Evolutionary conservation across 2,113 vertebrate species (phyloP).

Genomic region (Junco hyemalis): DNA sequence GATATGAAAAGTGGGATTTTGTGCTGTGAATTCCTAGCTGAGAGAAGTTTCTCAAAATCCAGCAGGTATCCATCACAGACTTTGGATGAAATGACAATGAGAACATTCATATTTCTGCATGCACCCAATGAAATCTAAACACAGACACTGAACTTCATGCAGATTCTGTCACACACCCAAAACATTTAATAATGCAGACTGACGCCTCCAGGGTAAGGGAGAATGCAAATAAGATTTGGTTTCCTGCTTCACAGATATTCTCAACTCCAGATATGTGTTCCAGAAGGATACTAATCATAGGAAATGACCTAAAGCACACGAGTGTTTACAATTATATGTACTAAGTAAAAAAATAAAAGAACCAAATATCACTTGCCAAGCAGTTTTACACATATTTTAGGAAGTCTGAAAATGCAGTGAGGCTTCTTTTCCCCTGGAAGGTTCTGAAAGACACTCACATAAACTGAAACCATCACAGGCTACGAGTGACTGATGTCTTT

Average conservation of each 20-base stretch:
- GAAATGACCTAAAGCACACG: constrained; percentile 13
- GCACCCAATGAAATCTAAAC: not conserved
- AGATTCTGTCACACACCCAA: not conserved
- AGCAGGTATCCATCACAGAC: not conserved
- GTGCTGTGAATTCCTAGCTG: not conserved
- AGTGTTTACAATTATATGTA: not conserved
- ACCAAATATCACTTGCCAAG: not conserved
- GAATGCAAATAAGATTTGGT: not conserved
- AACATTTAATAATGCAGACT: not conserved
- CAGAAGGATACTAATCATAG: constrained; percentile 39
- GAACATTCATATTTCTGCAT: not conserved
- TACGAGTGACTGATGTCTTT: rapidly evolving
- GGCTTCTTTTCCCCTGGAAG: not conserved
- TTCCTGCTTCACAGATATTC: constrained; percentile 46
- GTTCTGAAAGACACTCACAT: not conserved
- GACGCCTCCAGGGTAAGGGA: constrained; percentile 21
- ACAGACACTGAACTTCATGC: not conserved
- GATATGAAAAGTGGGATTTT: not conserved
- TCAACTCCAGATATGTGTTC: constrained; percentile 31
- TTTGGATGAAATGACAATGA: not conserved
- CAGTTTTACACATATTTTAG: not conserved
- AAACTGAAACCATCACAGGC: not conserved
- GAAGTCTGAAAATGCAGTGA: not conserved
- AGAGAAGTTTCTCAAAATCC: not conserved
- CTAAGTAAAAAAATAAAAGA: not conserved